These are phyloP conservation scores for Dastarcus helophoroides DNA, from an alignment of 2,888 invertebrate genomes.

Conservation along the genomic window DNA sequence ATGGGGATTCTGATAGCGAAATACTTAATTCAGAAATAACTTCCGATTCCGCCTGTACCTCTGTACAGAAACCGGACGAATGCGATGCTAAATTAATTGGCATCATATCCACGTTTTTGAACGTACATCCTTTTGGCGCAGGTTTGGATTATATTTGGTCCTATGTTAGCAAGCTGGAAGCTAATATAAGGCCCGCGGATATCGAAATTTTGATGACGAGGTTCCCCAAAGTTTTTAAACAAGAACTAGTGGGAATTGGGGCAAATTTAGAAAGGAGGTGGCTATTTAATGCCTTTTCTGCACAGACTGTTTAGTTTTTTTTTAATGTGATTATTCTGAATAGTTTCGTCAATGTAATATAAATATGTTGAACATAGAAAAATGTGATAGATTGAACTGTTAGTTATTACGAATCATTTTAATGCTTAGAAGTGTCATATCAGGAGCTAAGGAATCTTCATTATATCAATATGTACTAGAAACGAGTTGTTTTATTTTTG, in stretches of 20 bases:
- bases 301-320: neutral
- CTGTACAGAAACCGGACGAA: conserved; percentile 24
- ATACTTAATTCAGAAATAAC: conserved; percentile 8
- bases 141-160: conserved; percentile 83
- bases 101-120: conserved; percentile 78
- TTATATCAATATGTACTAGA: no score
- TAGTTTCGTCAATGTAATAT: no score
- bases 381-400: no score
- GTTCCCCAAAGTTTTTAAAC: conserved; percentile 70
- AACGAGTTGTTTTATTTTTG: no score
- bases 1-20: conserved; percentile 35
- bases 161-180: conserved; percentile 73
- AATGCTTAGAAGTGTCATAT: no score
- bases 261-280: conserved; percentile 79
- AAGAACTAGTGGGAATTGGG: conserved; percentile 68
- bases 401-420: no score
- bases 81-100: conserved; percentile 70
- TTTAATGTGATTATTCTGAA: no score
- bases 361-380: no score
- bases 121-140: conserved; percentile 89
- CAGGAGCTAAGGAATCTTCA: no score
- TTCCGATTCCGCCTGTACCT: conserved; percentile 4
- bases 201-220: conserved; percentile 67
- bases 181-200: conserved; percentile 57
- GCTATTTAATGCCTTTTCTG: conserved; percentile 67